phyloP scores from a whole-genome alignment of 2,888 invertebrate species.

The Lasioglossum leucozonium region DNA sequence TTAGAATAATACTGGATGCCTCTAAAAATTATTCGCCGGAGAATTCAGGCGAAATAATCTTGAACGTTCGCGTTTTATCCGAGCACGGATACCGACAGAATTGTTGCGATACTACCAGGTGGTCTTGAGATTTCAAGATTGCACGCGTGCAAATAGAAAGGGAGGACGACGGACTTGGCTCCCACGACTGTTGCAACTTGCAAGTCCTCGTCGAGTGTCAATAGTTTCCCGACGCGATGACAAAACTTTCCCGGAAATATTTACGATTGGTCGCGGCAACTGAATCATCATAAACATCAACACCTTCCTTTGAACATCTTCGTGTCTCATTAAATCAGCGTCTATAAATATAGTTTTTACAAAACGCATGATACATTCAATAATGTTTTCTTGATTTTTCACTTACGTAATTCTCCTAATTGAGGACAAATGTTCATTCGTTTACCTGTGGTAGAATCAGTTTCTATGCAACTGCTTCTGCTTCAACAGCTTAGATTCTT shows the following conservation, averaged over 20 bases:
- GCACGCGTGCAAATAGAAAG: neutral
- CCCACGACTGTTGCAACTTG: neutral
- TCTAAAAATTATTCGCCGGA: neutral
- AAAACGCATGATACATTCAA: neutral
- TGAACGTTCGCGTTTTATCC: neutral
- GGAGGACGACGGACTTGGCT: neutral
- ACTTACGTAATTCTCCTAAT: neutral
- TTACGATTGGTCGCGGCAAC: slow-evolving; percentile 1
- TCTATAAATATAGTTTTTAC: neutral
- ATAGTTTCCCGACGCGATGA: neutral
- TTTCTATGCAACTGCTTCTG: neutral
- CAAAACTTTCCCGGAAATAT: slow-evolving; percentile 5
- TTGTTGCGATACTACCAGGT: neutral
- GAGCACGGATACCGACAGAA: neutral
- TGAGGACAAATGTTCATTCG: neutral
- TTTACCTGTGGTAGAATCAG: neutral
- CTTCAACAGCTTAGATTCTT: neutral
- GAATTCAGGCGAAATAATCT: neutral
- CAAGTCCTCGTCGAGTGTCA: neutral
- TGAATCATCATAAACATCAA: slow-evolving; percentile 6
- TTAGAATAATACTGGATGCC: too few relatives aligned
- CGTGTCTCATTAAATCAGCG: neutral
- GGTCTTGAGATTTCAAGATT: neutral
- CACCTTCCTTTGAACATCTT: slow-evolving; percentile 1
- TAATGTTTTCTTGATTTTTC: neutral